These are phyloP conservation scores for Thera obeliscata DNA, from an alignment of 2,888 invertebrate genomes.

Conservation along the genomic window DNA sequence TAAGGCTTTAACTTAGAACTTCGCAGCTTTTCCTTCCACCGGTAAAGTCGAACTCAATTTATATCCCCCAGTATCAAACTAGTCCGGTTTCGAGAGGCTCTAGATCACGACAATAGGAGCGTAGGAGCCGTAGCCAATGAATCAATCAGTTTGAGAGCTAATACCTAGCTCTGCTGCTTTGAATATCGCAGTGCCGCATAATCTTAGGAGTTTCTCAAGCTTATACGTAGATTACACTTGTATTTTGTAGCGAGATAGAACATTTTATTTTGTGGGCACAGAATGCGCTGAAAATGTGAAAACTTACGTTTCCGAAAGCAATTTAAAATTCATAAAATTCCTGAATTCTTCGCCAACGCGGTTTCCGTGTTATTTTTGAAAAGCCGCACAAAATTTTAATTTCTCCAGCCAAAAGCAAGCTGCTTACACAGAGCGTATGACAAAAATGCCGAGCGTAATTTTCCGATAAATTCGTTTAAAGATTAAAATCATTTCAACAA, in stretches of 20 bases:
- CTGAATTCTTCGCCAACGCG: constrained; percentile 20
- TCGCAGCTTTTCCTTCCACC: constrained; percentile 28
- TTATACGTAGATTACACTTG: neutral
- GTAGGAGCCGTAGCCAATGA: constrained; percentile 51
- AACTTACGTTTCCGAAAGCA: constrained; percentile 19
- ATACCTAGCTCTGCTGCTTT: constrained; percentile 34
- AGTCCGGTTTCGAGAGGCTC: constrained; percentile 42
- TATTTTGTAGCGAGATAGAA: neutral
- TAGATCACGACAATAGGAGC: constrained; percentile 52
- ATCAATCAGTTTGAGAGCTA: constrained; percentile 54
- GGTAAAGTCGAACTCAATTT: constrained; percentile 43
- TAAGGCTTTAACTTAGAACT: constrained; percentile 26
- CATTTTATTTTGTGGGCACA: constrained; percentile 4
- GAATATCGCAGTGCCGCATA: constrained; percentile 28
- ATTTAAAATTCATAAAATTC: constrained; percentile 24
- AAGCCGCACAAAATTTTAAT: constrained; percentile 57
- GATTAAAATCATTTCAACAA: constrained; percentile 49
- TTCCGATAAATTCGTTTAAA: constrained; percentile 57
- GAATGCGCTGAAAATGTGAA: constrained; percentile 4
- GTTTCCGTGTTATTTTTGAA: constrained; percentile 38
- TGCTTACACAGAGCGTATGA: constrained; percentile 49
- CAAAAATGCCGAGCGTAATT: constrained; percentile 55
- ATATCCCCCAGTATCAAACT: constrained; percentile 44
- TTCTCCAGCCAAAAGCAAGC: constrained; percentile 53
- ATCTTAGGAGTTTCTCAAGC: constrained; percentile 22